A percentile compares a stretch with the other conserved stretches of the same genome.
phyloP scores from a whole-genome alignment of 2,888 invertebrate genomes.

The Anorthoa munda region DNA sequence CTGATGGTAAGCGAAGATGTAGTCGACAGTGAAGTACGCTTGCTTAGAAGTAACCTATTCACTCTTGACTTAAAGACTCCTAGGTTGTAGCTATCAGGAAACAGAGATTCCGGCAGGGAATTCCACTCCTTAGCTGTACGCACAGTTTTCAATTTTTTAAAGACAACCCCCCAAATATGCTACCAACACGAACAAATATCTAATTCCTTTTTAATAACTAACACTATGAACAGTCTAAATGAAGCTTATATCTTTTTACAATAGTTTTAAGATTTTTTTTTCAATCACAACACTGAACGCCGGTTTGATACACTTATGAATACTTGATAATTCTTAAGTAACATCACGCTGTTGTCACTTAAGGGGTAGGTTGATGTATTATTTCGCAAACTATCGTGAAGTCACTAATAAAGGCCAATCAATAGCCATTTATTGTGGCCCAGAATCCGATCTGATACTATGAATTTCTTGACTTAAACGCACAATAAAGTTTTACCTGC shows the following conservation, averaged over 20 bases:
- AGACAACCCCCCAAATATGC: neutral
- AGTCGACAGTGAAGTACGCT: too few species aligned
- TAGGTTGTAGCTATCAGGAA: too few species aligned
- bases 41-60: too few species aligned
- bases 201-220: conserved; percentile 60
- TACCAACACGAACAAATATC: conserved; percentile 33
- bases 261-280: conserved; percentile 56
- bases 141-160: too few species aligned
- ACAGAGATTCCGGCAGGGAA: too few species aligned
- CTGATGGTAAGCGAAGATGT: too few species aligned
- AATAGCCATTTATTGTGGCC: neutral
- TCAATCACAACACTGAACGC: conserved; percentile 79
- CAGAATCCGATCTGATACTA: too few species aligned
- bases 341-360: neutral
- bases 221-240: conserved; percentile 81
- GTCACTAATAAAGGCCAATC: neutral
- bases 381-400: neutral
- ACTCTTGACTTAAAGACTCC: too few species aligned
- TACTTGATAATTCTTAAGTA: conserved; percentile 29
- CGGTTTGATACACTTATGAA: conserved; percentile 69
- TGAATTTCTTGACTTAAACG: too few species aligned
- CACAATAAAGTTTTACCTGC: too few species aligned
- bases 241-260: conserved; percentile 75
- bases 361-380: neutral
- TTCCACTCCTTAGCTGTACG: too few species aligned